Evolutionary conservation across 2,888 invertebrate genomes (phyloP).

Genomic region (Lamellibrachia satsuma): DNA sequence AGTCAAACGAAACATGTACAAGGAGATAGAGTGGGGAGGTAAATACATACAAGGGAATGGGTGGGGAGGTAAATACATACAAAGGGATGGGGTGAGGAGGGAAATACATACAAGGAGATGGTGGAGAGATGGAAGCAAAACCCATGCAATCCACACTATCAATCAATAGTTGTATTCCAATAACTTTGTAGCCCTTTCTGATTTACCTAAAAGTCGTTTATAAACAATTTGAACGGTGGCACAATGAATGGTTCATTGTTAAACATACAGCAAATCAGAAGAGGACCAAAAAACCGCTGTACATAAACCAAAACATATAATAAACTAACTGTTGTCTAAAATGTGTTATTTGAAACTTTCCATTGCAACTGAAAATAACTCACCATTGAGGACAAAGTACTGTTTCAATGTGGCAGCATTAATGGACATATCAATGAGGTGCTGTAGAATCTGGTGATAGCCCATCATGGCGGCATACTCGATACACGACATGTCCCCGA

Average conservation of each 20-base stretch:
- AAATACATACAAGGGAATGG: neutral
- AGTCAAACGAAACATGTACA: no score
- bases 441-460: slow-evolving; percentile 35
- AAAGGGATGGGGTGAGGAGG: neutral
- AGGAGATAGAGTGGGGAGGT: no score
- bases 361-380: neutral
- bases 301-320: no score
- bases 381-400: slow-evolving; percentile 44
- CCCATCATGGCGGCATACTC: slow-evolving; percentile 47
- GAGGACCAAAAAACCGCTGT: no score
- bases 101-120: neutral
- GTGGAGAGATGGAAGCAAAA: neutral
- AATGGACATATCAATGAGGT: slow-evolving; percentile 37
- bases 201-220: neutral
- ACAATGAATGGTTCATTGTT: neutral
- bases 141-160: neutral
- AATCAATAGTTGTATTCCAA: no score
- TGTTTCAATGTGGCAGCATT: slow-evolving; percentile 36
- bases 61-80: neutral
- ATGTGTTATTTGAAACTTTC: neutral
- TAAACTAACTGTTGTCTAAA: no score
- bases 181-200: neutral
- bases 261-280: no score
- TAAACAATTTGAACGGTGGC: neutral
- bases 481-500: slow-evolving; percentile 45